These are phyloP conservation scores for Oenanthe oenanthe DNA, from an alignment of 2,113 vertebrate species.

Conservation along the genomic window DNA sequence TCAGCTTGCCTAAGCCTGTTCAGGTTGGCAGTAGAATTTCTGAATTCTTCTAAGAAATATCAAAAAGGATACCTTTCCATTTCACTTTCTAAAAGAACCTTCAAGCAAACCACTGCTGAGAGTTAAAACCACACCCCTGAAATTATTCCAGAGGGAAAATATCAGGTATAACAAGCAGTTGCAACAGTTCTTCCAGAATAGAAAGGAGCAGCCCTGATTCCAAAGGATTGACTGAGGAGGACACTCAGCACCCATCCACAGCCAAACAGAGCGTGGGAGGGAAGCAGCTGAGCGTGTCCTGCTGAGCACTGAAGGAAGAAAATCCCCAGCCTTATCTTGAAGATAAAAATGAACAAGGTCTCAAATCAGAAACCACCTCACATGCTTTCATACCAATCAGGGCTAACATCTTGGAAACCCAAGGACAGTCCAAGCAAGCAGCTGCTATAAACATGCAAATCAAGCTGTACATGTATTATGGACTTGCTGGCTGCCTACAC, in stretches of 20 bases:
- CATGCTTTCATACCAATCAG: not conserved
- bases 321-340: not conserved
- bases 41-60: not conserved
- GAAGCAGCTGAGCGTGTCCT: not conserved
- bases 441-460: not conserved
- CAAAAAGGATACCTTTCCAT: not conserved
- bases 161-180: not conserved
- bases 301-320: not conserved
- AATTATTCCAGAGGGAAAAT: not conserved
- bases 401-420: not conserved
- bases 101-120: not conserved
- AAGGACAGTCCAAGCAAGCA: not conserved
- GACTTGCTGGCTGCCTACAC: not conserved
- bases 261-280: not conserved
- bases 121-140: not conserved
- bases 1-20: not conserved
- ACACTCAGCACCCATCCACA: not conserved
- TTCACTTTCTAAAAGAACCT: not conserved
- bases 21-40: not conserved
- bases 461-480: not conserved
- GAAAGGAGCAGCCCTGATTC: not conserved
- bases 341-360: not conserved
- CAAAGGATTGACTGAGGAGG: not conserved
- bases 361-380: not conserved
- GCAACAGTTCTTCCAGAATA: not conserved